phyloP scores from a whole-genome alignment of 2,113 vertebrate species.

The Gracilinanus agilis region DNA sequence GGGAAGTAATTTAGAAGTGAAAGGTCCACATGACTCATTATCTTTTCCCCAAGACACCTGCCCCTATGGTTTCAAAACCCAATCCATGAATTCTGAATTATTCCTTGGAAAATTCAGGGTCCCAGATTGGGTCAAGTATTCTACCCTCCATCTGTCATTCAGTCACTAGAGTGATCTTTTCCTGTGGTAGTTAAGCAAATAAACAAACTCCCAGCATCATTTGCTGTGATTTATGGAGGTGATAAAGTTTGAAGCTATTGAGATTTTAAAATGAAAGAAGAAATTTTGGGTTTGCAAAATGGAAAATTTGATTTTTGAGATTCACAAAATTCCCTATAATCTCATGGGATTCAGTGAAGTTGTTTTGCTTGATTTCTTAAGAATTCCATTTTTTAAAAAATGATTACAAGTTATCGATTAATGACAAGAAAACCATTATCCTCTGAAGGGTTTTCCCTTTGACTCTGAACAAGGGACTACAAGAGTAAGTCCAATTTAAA shows the following conservation, averaged over 20 bases:
- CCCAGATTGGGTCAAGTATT: background rate
- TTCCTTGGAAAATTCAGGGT: conserved; percentile 44
- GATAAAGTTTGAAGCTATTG: conserved; percentile 57
- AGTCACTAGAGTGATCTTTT: background rate
- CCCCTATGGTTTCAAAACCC: conserved; percentile 60
- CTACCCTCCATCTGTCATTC: background rate
- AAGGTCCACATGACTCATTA: conserved; percentile 55
- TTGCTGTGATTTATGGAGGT: conserved; percentile 61
- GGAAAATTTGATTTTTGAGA: conserved; percentile 43
- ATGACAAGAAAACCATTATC: conserved; percentile 58
- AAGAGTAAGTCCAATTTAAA: conserved; percentile 56
- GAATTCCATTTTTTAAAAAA: conserved; percentile 47
- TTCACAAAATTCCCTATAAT: conserved; percentile 64
- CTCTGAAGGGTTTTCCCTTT: conserved; percentile 50
- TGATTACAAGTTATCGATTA: conserved; percentile 66
- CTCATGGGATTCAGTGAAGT: conserved; percentile 51
- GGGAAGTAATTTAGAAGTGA: conserved; percentile 60
- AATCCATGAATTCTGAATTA: conserved; percentile 43
- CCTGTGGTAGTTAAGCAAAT: conserved; percentile 50
- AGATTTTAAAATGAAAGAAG: conserved; percentile 63
- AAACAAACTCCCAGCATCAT: conserved; percentile 57
- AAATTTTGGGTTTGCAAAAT: conserved; percentile 66
- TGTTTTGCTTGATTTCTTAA: conserved; percentile 61
- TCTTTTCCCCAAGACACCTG: conserved; percentile 29
- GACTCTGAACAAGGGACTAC: conserved; percentile 58